Base-by-base conservation (phyloP, 2,113 vertebrate genomes). In the Brienomyrus brachyistius region DNA sequence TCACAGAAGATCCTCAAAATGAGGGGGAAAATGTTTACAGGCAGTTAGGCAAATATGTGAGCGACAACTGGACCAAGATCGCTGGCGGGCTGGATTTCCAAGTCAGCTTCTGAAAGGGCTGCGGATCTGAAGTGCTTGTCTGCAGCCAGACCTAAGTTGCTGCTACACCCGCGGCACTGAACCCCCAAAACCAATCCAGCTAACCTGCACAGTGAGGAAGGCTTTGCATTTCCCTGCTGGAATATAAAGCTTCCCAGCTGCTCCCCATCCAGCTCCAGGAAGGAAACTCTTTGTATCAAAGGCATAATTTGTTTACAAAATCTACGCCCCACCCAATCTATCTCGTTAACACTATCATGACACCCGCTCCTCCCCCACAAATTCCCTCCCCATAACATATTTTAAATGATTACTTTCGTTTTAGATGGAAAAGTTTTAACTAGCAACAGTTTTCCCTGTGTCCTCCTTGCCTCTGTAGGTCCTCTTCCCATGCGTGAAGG, bases 391-490 rank as follows among this genome's bases (percentile, higher is more conserved):
- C 8, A 27, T 90, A 91, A 90, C 86, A 54, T 48, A 52, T 91
- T 90, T 92, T 92, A 90, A 93, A 92, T 91, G 92, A 93, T 92
- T 54, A 92, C 84, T 92, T 94, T 93, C 82, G 92, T 94, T 92
- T 95, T 91, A 94, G 92, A 93, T 91, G 87, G 91, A 66, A 89
- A 89, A 21, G 89, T 94, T 96, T 96, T 99, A 99, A 96, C 98
- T 99, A 94, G 98, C 97, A 95, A 99, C 99, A 85, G 98, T 90
- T 97, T 99, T 99, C 93, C 96, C 97, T 95, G 95, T 95, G 19
- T 99, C 98, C 89, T 99, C 98, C 94, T 98, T 99, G 96, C 98
- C 98, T 97, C 97, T 98, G 97, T 99, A 99, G 95, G 96, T 98
- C 97, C 98, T 98, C 96, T 99, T 99, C 92, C 98, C 98, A 0